Evolutionary conservation across 2,888 invertebrate species (phyloP), one percentile per base, ranked within the genome.

Genomic region (Leptura quadrifasciata): DNA sequence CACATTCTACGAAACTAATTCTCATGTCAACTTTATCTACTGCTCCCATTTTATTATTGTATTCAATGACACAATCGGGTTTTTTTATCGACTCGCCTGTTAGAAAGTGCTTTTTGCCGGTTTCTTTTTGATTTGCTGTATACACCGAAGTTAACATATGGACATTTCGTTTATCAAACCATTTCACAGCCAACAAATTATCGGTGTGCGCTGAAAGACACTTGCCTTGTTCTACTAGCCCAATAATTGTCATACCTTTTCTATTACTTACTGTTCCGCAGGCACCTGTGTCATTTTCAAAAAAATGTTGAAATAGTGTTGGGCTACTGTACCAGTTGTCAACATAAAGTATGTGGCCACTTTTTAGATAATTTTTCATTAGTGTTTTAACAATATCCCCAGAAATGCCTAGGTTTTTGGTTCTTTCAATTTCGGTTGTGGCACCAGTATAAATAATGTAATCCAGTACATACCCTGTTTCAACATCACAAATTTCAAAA

Each of bases 11-110:
- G 67, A 80, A 82, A 68, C 82, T 83, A n/a, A 85, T 65, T 81
- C 86, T 79, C 85, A 85, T 84, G 71, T 87, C 86, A 27, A 80
- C 27, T 70, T 77, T 80, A 78, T 87, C 86, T 72, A 86, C 81
- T 58, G 80, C 75, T 24, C 84, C 84, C 86, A 86, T 87, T 79
- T 85, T 82, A 64, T 81, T 73, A 76, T 84, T 82, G 65, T 87
- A 87, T 54, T 86, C 85, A 24, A 84, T 58, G 47, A 85, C 72
- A 39, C 55, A 72, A 12, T 71, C 20, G 9, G 63, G 68, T 24
- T 65, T 72, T 24, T 35, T 17, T 63, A 54, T 27, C 12, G 15
- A 20, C 35, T 55, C 64, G n/a, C 52, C 72, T 17, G 68, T 68
- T 24, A 10, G 0, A 8, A 12, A 9, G 24, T 54, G 60, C 31